phyloP scores from a whole-genome alignment of 2,888 invertebrate species.

The Euplexia lucipara region DNA sequence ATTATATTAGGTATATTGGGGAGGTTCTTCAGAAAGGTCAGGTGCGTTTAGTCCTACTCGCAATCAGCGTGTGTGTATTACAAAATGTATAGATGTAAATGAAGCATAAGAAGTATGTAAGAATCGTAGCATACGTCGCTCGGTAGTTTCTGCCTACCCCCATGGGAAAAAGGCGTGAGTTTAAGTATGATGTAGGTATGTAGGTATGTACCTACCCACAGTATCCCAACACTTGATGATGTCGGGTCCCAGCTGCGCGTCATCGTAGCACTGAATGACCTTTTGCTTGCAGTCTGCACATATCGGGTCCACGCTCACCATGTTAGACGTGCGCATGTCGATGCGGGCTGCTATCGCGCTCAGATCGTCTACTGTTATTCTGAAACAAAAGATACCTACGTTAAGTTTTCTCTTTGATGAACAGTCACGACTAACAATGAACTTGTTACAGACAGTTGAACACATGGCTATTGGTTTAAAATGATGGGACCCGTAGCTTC shows the following conservation, averaged over 20 bases:
- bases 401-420: neutral
- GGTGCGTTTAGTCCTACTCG: too few relatives aligned
- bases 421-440: neutral
- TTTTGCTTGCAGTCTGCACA: conserved; percentile 77
- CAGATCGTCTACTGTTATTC: conserved; percentile 80
- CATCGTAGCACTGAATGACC: conserved; percentile 81
- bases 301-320: conserved; percentile 80
- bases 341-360: conserved; percentile 78
- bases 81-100: too few relatives aligned
- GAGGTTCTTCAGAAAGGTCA: too few relatives aligned
- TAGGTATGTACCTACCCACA: conserved; percentile 72
- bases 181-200: too few relatives aligned
- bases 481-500: too few relatives aligned
- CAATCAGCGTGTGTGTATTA: too few relatives aligned
- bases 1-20: too few relatives aligned
- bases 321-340: conserved; percentile 80
- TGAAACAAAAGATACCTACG: conserved; percentile 56
- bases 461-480: neutral
- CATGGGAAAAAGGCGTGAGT: too few relatives aligned
- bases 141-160: too few relatives aligned
- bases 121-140: too few relatives aligned
- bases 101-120: too few relatives aligned
- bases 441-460: neutral
- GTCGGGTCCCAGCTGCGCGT: conserved; percentile 62
- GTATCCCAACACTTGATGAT: conserved; percentile 79